Conservation (phyloP, 2,888 invertebrate species). For the Zygaena filipendulae region DNA sequence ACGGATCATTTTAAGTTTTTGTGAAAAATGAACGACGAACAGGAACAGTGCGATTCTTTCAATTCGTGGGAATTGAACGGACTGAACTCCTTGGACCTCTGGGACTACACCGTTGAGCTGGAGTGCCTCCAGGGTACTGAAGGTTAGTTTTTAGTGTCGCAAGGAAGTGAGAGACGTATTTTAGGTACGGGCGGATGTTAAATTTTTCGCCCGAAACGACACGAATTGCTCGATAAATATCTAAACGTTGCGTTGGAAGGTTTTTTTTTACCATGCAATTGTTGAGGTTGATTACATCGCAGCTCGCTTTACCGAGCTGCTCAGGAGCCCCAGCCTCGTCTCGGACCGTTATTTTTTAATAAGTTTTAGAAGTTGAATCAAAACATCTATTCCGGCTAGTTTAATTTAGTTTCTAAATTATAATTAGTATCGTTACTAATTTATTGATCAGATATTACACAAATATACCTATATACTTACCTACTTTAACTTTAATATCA, state of each 20-base stretch:
- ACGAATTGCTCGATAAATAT: constrained; percentile 32
- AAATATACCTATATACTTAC: too few species aligned
- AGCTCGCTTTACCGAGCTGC: too few species aligned
- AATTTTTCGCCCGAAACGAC: constrained; percentile 24
- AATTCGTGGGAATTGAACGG: constrained; percentile 67
- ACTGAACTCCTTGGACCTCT: constrained; percentile 79
- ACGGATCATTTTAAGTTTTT: too few species aligned
- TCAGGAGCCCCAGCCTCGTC: too few species aligned
- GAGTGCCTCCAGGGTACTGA: constrained; percentile 82
- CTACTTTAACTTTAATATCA: too few species aligned
- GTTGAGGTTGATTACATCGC: constrained; percentile 26
- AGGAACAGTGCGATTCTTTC: constrained; percentile 51
- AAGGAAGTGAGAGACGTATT: constrained; percentile 41
- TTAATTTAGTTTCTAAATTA: too few species aligned
- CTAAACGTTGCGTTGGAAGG: constrained; percentile 11
- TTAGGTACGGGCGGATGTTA: constrained; percentile 3
- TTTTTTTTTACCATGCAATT: constrained; percentile 40
- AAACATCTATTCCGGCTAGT: too few species aligned
- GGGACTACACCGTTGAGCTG: constrained; percentile 88
- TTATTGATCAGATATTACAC: too few species aligned
- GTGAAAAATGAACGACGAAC: constrained; percentile 53
- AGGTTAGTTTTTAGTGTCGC: constrained; percentile 67
- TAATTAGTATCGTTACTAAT: too few species aligned
- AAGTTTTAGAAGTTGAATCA: too few species aligned
- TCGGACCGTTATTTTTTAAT: too few species aligned